Percentiles rank a stretch among this genome's conserved stretches.
Conservation (phyloP, 2,797 vertebrate genomes). For the Setipinna tenuifilis region DNA sequence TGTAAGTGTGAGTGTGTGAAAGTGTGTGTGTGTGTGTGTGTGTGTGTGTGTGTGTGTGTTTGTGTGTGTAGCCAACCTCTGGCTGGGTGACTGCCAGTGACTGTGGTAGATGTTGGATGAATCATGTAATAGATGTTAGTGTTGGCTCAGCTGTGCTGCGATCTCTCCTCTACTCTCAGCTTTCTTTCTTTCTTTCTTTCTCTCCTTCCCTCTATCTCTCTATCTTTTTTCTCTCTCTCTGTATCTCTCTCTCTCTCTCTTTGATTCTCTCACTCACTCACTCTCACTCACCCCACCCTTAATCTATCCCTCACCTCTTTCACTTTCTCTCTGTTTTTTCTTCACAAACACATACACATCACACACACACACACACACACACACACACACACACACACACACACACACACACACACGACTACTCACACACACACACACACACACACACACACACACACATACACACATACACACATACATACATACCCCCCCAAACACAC, state of each 20-base stretch:
- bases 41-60: constrained; percentile 11
- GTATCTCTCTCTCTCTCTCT: background rate
- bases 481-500: too few relatives aligned
- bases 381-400: constrained; percentile 4
- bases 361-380: background rate
- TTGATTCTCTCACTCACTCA: constrained; percentile 4
- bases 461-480: too few relatives aligned
- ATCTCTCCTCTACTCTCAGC: background rate
- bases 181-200: background rate
- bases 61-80: constrained; percentile 45
- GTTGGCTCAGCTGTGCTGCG: constrained; percentile 58
- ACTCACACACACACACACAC: too few relatives aligned
- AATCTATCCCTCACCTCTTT: background rate
- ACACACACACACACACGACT: too few relatives aligned
- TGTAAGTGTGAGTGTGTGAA: background rate
- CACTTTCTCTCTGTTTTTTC: background rate
- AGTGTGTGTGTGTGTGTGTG: background rate
- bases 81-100: constrained; percentile 35
- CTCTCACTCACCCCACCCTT: constrained; percentile 17
- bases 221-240: too few relatives aligned
- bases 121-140: constrained; percentile 72
- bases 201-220: too few relatives aligned
- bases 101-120: constrained; percentile 68
- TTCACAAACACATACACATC: background rate
- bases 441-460: too few relatives aligned